phyloP scores from a whole-genome alignment of 2,797 vertebrate species.

The Potorous gilbertii region DNA sequence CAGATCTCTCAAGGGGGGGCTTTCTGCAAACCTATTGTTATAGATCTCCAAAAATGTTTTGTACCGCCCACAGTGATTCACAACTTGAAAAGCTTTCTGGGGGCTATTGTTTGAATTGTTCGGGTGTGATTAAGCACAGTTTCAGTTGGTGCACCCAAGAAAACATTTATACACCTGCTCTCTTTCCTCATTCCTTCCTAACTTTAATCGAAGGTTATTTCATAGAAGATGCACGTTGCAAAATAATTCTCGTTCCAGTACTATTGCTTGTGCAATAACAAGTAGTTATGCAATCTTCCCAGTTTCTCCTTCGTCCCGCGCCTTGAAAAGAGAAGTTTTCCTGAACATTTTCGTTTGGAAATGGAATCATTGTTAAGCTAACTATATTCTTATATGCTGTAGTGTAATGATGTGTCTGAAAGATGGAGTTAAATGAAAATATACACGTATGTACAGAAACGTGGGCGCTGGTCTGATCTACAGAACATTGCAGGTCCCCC shows the following conservation, averaged over 20 bases:
- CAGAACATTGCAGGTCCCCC: conserved; percentile 46
- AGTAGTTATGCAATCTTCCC: conserved; percentile 80
- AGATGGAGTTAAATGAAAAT: conserved; percentile 82
- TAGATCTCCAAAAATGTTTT: conserved; percentile 85
- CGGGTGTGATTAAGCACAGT: conserved; percentile 84
- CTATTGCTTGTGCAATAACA: conserved; percentile 82
- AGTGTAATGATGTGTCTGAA: conserved; percentile 74
- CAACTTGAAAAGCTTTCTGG: conserved; percentile 86
- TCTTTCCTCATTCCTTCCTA: conserved; percentile 79
- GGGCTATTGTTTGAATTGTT: conserved; percentile 87
- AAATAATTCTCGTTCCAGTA: conserved; percentile 76
- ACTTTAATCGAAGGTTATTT: conserved; percentile 85
- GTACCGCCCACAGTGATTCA: conserved; percentile 88
- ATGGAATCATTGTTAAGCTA: conserved; percentile 85
- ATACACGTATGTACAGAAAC: conserved; percentile 78
- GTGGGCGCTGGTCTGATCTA: conserved; percentile 64
- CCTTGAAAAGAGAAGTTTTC: conserved; percentile 76
- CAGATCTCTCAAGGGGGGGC: conserved; percentile 79
- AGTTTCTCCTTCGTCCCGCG: conserved; percentile 70
- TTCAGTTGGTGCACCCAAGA: conserved; percentile 79
- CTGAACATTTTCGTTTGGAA: conserved; percentile 78
- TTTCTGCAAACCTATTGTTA: conserved; percentile 87
- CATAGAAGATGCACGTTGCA: conserved; percentile 75
- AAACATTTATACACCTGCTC: conserved; percentile 87
- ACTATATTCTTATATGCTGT: conserved; percentile 84